These are phyloP conservation scores for Heteropelma amictum DNA, from an alignment of 2,888 invertebrate genomes.

Conservation along the genomic window DNA sequence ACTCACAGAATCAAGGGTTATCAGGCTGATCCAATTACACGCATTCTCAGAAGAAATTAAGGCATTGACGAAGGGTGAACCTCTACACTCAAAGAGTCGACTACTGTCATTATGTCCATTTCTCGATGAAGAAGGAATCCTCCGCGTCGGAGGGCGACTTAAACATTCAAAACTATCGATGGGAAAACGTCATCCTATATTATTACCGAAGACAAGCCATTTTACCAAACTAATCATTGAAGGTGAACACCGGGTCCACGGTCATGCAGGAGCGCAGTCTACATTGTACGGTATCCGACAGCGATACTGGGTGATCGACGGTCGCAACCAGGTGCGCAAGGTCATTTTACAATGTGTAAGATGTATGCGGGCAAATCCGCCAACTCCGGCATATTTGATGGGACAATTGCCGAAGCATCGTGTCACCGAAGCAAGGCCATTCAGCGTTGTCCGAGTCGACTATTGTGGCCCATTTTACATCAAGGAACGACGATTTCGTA, in stretches of 20 bases:
- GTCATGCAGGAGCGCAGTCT: conserved; percentile 37
- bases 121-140: conserved; percentile 2
- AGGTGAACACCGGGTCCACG: conserved; percentile 11
- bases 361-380: conserved; percentile 54
- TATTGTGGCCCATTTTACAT: conserved; percentile 63
- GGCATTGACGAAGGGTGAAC: background rate
- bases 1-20: background rate
- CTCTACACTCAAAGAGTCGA: background rate
- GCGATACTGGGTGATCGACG: conserved; percentile 37
- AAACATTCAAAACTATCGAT: conserved; percentile 20
- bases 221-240: conserved; percentile 31
- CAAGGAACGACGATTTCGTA: conserved; percentile 50
- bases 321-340: conserved; percentile 9
- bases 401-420: conserved; percentile 62
- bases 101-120: conserved; percentile 13
- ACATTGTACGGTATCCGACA: conserved; percentile 23
- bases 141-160: conserved; percentile 17
- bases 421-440: conserved; percentile 59
- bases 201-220: conserved; percentile 2
- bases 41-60: conserved; percentile 11
- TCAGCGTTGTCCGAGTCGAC: conserved; percentile 62
- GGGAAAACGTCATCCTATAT: conserved; percentile 14
- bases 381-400: conserved; percentile 58
- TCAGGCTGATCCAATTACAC: background rate
- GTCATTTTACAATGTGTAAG: conserved; percentile 50